Base-by-base conservation (phyloP, 2,113 vertebrate genomes). In the Paramormyrops kingsleyae region DNA sequence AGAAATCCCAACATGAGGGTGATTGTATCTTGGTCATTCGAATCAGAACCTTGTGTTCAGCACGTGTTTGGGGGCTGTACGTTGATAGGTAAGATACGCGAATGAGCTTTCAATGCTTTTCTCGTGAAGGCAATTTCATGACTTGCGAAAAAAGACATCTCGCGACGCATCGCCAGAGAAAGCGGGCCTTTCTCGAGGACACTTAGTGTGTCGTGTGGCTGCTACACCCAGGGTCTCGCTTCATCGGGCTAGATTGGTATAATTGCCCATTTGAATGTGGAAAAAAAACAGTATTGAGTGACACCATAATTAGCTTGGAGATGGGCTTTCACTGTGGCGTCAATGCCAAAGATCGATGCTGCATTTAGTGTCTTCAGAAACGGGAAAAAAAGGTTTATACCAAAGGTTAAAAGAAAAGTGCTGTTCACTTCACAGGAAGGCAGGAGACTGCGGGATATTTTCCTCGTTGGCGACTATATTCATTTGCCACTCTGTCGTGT, bases 171-270 rank as follows among this genome's bases (percentile, higher is more conserved):
- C 70, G 10, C 49, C 21, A 8, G 46, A 50, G 88, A 35, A 24
- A 88, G 27, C 15, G 1, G 6, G 8, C 2, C 1, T 31, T 74
- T 49, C 35, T 9, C 6, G 62, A 83, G 92, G 93, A 95, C 92
- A 94, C 91, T 89, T 92, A 95, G 94, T 93, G 94, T 94, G 94
- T 95, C 91, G 94, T 90, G 92, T 90, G 35, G 27, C 66, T 49
- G 93, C 92, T 42, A 88, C 89, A 90, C 90, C 35, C 35, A 87
- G 19, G 19, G 89, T n/a, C 77, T 88, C 93, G n/a, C 13, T 21
- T 62, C 87, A 52, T 87, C 44, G 56, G 31, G 31, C 27, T 70
- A 53, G 74, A 66, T 88, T 27, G 52, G 47, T 66, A 50, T 85
- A 88, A 85, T 88, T 83, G 42, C 47, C 89, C 56, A 74, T 90